A percentile compares a stretch with the other conserved stretches of the same genome.
Conservation (phyloP, 2,797 vertebrate species). For the Pangasius krempfi region DNA sequence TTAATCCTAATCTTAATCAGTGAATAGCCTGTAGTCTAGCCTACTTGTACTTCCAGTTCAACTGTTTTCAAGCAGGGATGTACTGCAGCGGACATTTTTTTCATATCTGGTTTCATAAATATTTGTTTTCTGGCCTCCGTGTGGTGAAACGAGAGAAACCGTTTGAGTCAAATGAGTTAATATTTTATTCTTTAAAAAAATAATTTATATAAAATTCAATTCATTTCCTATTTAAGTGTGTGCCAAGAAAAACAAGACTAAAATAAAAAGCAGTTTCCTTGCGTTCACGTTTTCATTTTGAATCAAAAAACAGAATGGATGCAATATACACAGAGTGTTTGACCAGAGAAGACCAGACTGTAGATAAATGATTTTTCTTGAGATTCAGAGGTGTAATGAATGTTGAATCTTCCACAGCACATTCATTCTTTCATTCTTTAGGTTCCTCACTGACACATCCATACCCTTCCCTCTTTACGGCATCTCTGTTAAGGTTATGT, state of each 20-base stretch:
- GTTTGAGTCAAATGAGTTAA: not conserved
- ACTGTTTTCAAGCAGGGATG: not conserved
- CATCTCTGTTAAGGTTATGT: not conserved
- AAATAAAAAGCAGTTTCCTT: not conserved
- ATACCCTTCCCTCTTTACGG: not conserved
- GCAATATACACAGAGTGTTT: not conserved
- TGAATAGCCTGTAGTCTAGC: not conserved
- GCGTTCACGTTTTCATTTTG: not conserved
- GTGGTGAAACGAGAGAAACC: too few species aligned
- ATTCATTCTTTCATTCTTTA: not conserved
- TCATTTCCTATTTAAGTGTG: not conserved
- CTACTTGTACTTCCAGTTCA: not conserved
- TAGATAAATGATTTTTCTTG: not conserved
- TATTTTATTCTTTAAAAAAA: not conserved
- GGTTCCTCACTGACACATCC: not conserved
- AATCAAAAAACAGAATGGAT: not conserved
- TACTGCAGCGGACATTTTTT: not conserved
- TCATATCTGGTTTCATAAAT: not conserved
- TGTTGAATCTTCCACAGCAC: not conserved
- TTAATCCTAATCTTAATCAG: not conserved
- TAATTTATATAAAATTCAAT: not conserved
- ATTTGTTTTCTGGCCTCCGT: not conserved
- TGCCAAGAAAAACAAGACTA: not conserved
- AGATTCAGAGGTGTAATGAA: not conserved
- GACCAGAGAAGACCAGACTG: not conserved